phyloP scores from a whole-genome alignment of 2,888 invertebrate genomes.

The Lasioglossum morio region DNA sequence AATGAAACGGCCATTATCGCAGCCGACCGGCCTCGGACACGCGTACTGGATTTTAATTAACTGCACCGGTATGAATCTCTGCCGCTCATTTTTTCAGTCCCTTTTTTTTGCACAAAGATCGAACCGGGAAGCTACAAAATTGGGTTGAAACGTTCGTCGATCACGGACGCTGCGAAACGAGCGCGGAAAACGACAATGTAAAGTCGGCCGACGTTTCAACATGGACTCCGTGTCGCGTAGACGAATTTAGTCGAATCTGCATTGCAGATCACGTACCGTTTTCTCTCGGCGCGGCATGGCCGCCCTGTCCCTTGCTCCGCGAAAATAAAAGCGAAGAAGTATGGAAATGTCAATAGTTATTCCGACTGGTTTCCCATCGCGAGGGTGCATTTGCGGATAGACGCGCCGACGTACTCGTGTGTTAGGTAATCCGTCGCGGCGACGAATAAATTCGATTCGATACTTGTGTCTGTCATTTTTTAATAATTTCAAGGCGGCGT shows the following conservation, averaged over 20 bases:
- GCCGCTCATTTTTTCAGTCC: too few relatives aligned
- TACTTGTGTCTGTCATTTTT: too few relatives aligned
- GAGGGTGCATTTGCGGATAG: slow-evolving; percentile 71
- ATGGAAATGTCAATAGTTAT: slow-evolving; percentile 83
- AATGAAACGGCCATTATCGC: slow-evolving; percentile 35
- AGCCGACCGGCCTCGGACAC: slow-evolving; percentile 5
- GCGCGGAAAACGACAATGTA: slow-evolving; percentile 37
- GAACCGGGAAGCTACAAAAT: neutral
- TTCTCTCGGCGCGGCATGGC: slow-evolving; percentile 48
- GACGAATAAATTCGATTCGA: too few relatives aligned
- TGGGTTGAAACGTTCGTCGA: neutral
- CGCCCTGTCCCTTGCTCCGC: slow-evolving; percentile 40
- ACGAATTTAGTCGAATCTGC: slow-evolving; percentile 79
- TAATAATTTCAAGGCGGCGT: neutral
- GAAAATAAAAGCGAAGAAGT: slow-evolving; percentile 81
- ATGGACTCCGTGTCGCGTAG: slow-evolving; percentile 69
- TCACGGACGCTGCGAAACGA: slow-evolving; percentile 17
- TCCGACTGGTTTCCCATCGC: slow-evolving; percentile 81
- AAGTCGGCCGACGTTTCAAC: slow-evolving; percentile 61
- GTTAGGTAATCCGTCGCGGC: slow-evolving; percentile 18
- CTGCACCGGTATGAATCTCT: neutral
- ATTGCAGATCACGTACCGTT: slow-evolving; percentile 83
- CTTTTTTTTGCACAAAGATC: neutral
- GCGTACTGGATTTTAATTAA: slow-evolving; percentile 20
- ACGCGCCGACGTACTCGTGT: slow-evolving; percentile 22